Evolutionary conservation across 2,113 vertebrate species (phyloP).

Genomic region (Pseudorasbora parva): DNA sequence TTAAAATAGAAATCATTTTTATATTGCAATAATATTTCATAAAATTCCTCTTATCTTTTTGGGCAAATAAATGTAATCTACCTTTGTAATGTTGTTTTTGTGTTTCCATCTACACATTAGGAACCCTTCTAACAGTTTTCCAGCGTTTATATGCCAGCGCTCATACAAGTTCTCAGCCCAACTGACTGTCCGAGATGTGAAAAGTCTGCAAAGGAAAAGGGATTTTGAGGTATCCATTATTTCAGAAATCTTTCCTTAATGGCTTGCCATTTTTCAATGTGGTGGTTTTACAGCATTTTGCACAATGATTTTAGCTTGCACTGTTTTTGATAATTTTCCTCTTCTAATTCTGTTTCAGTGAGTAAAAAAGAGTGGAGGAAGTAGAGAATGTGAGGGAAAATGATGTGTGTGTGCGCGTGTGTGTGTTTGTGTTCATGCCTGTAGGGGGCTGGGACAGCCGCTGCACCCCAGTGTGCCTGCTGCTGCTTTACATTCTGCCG

Average conservation of each 20-base stretch:
- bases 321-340: conserved; percentile 17
- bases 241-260: conserved; percentile 25
- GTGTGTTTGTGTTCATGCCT: conserved; percentile 31
- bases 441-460: conserved; percentile 66
- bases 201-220: conserved; percentile 2
- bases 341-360: neutral
- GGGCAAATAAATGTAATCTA: too few species aligned
- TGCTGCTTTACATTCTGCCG: conserved; percentile 78
- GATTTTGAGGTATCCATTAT: neutral
- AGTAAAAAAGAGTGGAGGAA: conserved; percentile 4
- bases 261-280: neutral
- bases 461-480: conserved; percentile 59
- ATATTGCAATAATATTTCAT: too few species aligned
- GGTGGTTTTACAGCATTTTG: neutral
- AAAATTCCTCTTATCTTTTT: too few species aligned
- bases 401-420: neutral
- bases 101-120: conserved; percentile 8
- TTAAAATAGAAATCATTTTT: too few species aligned
- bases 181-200: conserved; percentile 24
- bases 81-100: neutral
- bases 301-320: neutral
- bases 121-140: conserved; percentile 15
- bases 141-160: conserved; percentile 7
- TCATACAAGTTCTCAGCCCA: conserved; percentile 27
- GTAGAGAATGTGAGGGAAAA: neutral